A percentile compares a stretch with the other conserved stretches of the same genome.
phyloP scores from a whole-genome alignment of 2,888 invertebrate species.

The Ophion ellenae region DNA sequence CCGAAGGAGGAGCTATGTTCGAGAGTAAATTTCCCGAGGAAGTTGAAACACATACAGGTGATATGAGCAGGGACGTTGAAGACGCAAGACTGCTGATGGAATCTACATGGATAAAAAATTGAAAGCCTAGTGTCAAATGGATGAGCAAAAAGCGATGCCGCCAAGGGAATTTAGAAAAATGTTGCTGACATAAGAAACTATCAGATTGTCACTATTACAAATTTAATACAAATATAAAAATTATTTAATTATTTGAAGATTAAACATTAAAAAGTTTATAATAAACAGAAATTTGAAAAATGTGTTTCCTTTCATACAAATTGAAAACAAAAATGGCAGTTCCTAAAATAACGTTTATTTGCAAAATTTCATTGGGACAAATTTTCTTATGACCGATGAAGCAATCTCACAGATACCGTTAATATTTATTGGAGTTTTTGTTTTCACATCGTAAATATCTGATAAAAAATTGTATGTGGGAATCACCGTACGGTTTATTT shows the following conservation, averaged over 20 bases:
- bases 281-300: no score
- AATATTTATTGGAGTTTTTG: not conserved
- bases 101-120: constrained; percentile 75
- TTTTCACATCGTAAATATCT: no score
- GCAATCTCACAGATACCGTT: no score
- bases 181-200: no score
- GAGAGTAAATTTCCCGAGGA: constrained; percentile 87
- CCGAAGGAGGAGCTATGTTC: constrained; percentile 88
- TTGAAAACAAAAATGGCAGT: not conserved
- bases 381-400: no score
- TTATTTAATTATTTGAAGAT: no score
- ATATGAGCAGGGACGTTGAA: constrained; percentile 81
- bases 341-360: not conserved
- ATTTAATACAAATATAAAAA: no score
- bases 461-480: not conserved
- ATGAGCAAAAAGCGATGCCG: not conserved
- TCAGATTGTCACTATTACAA: no score
- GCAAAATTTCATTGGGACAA: no score
- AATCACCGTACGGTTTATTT: no score
- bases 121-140: not conserved
- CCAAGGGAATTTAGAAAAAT: no score
- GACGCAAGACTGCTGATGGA: constrained; percentile 83
- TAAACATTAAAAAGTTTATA: no score
- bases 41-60: constrained; percentile 83
- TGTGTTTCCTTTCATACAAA: not conserved